Conservation (phyloP, 1,140 invertebrate genomes). For the Drosophila pseudoobscura region DNA sequence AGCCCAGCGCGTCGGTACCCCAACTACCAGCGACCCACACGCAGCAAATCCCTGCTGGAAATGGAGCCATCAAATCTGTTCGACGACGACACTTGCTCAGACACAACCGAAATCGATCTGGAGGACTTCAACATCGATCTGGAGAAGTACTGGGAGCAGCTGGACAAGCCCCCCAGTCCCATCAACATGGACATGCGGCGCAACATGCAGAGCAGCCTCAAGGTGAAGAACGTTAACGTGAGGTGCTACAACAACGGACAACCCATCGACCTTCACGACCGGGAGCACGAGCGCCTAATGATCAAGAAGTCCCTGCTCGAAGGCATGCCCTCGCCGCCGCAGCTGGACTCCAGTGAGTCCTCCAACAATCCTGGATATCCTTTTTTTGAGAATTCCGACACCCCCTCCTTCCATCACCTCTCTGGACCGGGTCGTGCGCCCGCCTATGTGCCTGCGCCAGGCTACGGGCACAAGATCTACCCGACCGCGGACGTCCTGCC, state of each 20-base stretch:
- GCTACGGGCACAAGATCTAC: constrained; percentile 77
- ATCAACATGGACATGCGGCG: constrained; percentile 82
- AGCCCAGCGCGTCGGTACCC: constrained; percentile 38
- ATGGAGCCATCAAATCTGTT: constrained; percentile 75
- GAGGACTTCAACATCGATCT: constrained; percentile 83
- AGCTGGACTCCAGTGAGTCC: constrained; percentile 65
- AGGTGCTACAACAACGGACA: constrained; percentile 81
- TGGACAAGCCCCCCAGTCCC: constrained; percentile 81
- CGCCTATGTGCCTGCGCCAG: constrained; percentile 22
- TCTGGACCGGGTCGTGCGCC: background rate
- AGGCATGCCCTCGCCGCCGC: constrained; percentile 80
- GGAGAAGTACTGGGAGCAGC: constrained; percentile 82
- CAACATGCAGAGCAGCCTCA: constrained; percentile 81
- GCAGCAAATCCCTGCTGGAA: constrained; percentile 80
- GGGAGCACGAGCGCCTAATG: constrained; percentile 81
- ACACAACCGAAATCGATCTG: constrained; percentile 81
- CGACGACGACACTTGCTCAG: constrained; percentile 81
- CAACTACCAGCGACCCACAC: constrained; percentile 61
- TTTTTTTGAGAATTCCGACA: constrained; percentile 79
- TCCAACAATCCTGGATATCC: constrained; percentile 59
- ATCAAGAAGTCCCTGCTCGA: constrained; percentile 80
- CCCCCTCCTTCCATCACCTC: constrained; percentile 26
- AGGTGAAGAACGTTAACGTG: constrained; percentile 81
- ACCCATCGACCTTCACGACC: constrained; percentile 79
- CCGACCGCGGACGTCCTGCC: constrained; percentile 73